Percentiles rank a stretch among this genome's conserved stretches.
phyloP scores from a whole-genome alignment of 2,797 vertebrate species.

The Notamacropus eugenii region DNA sequence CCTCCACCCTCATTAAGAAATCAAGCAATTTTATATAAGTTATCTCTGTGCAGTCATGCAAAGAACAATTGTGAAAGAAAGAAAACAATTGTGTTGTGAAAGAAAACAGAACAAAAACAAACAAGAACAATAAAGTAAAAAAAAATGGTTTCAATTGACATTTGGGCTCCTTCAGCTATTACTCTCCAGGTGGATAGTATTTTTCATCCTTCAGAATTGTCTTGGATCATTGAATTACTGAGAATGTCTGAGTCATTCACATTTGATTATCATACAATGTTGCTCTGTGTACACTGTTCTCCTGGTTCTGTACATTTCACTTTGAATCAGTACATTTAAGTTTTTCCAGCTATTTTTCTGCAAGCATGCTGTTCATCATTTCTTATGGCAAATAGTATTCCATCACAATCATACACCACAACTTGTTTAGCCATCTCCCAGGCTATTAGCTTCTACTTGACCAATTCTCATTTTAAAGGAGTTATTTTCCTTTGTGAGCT shows the following conservation, averaged over 20 bases:
- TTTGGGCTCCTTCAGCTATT: background rate
- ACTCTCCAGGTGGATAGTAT: background rate
- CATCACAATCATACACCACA: no score
- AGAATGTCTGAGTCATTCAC: background rate
- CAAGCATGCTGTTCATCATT: no score
- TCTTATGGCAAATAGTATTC: no score
- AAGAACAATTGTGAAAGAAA: background rate
- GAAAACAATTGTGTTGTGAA: background rate
- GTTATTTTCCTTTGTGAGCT: no score
- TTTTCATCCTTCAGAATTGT: background rate
- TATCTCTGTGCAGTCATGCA: background rate
- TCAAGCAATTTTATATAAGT: background rate
- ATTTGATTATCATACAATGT: background rate
- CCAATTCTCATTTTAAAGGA: no score
- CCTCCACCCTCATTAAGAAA: background rate
- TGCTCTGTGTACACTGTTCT: no score
- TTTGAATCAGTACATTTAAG: no score
- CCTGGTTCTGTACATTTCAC: no score
- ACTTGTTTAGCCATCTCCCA: no score
- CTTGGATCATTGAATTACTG: background rate
- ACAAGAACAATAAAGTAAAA: background rate
- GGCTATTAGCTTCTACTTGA: no score
- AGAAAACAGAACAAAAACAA: background rate
- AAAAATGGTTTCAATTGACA: background rate
- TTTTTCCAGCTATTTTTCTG: no score